Evolutionary conservation across 2,113 vertebrate genomes (phyloP).

Genomic region (Gorsachius goisagi): DNA sequence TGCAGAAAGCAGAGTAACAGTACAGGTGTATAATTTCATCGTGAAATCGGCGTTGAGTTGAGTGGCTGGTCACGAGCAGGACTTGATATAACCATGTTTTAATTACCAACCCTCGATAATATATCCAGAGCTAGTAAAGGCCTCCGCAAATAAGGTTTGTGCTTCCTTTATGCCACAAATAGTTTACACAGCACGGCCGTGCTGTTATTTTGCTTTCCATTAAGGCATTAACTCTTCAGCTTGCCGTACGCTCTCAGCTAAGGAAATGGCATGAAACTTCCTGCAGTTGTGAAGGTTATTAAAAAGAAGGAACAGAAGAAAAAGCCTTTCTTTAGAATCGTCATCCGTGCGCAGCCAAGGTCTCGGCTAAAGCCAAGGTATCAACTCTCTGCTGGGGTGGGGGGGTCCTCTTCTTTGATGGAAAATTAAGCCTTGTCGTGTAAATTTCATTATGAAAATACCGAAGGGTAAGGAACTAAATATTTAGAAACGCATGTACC

Average conservation of each 20-base stretch:
- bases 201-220: conserved; percentile 11
- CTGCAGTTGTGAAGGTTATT: not conserved
- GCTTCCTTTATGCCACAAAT: not conserved
- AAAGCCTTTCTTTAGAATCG: not conserved
- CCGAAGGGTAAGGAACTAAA: conserved; percentile 39
- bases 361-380: not conserved
- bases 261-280: not conserved
- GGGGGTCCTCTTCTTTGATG: not conserved
- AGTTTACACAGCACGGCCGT: not conserved
- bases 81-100: not conserved
- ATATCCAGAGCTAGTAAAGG: not conserved
- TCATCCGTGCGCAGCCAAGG: not conserved
- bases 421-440: not conserved
- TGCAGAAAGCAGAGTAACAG: conserved; percentile 9
- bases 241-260: not conserved
- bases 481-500: conserved; percentile 59
- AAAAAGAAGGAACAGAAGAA: not conserved
- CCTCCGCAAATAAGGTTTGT: not conserved
- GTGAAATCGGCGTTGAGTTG: not conserved
- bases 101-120: not conserved
- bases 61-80: not conserved
- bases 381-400: not conserved
- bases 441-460: conserved; percentile 7
- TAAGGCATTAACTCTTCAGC: not conserved
- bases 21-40: not conserved